Evolutionary conservation across 2,797 vertebrate species (phyloP).

Genomic region (Menidia menidia): DNA sequence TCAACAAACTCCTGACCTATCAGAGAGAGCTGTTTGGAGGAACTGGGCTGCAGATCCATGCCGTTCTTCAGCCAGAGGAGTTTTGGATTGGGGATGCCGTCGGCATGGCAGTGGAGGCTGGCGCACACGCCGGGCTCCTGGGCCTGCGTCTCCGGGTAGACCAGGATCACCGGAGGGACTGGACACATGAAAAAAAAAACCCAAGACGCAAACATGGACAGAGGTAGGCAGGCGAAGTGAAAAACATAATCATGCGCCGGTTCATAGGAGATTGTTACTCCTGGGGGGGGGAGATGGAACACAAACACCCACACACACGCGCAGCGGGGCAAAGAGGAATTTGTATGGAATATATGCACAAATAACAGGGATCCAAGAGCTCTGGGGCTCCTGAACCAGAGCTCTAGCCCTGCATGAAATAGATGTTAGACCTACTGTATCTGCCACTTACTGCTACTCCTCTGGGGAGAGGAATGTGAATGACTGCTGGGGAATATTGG

Average conservation of each 20-base stretch:
- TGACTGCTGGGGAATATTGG: conserved; percentile 36
- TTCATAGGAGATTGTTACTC: conserved; percentile 63
- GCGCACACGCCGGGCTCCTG: conserved; percentile 93
- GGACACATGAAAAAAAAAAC: conserved; percentile 58
- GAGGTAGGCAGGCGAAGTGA: conserved; percentile 44
- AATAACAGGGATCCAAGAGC: conserved; percentile 69
- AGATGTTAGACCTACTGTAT: conserved; percentile 52
- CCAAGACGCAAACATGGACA: conserved; percentile 51
- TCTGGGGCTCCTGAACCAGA: conserved; percentile 59
- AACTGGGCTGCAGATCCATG: conserved; percentile 86
- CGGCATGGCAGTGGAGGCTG: conserved; percentile 92
- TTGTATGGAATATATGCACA: conserved; percentile 72
- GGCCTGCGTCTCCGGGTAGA: conserved; percentile 95
- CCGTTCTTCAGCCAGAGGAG: conserved; percentile 98
- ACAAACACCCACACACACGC: conserved; percentile 58
- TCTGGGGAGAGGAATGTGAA: conserved; percentile 39
- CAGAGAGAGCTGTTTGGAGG: conserved; percentile 90
- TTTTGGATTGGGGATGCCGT: conserved; percentile 93
- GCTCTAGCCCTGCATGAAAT: conserved; percentile 58
- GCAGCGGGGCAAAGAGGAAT: conserved; percentile 54
- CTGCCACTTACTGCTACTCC: conserved; percentile 46
- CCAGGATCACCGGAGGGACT: conserved; percentile 97
- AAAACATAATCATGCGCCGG: conserved; percentile 70
- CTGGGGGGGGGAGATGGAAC: conserved; percentile 40
- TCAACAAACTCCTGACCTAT: conserved; percentile 83